Conservation (phyloP, 2,797 vertebrate species). For the Amblyopsis hoosieri region DNA sequence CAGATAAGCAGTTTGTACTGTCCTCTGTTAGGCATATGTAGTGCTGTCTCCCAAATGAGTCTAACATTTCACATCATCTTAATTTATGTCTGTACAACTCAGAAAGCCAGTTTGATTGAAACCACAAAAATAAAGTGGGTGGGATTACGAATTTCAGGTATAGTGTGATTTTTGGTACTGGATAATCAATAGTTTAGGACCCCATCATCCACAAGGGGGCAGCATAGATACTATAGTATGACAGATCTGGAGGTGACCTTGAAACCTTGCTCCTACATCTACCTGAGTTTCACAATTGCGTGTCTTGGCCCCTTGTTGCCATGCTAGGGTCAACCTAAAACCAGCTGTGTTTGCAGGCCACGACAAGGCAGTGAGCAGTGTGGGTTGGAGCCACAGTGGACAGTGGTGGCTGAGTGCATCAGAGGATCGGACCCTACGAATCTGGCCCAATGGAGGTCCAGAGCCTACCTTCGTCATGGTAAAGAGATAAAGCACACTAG, state of each 20-base stretch:
- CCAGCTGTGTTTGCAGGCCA: slow-evolving; percentile 77
- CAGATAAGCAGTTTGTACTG: slow-evolving; percentile 8
- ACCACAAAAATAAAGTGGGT: background rate
- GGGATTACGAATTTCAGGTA: background rate
- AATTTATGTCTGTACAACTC: slow-evolving; percentile 15
- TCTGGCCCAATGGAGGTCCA: slow-evolving; percentile 80
- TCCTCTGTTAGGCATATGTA: slow-evolving; percentile 9
- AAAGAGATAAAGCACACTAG: slow-evolving; percentile 36
- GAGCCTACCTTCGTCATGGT: slow-evolving; percentile 82
- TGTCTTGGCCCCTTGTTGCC: slow-evolving; percentile 33
- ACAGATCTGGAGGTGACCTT: slow-evolving; percentile 38
- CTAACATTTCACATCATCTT: slow-evolving; percentile 21
- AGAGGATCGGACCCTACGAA: slow-evolving; percentile 79
- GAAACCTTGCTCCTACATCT: slow-evolving; percentile 10
- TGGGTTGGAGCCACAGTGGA: slow-evolving; percentile 86
- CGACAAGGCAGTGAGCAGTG: slow-evolving; percentile 79
- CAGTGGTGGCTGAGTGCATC: slow-evolving; percentile 84
- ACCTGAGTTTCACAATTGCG: slow-evolving; percentile 43
- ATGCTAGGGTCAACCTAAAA: slow-evolving; percentile 28
- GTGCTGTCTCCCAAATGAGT: slow-evolving; percentile 20
- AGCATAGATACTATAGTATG: slow-evolving; percentile 58
- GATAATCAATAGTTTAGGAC: background rate
- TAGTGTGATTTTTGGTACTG: slow-evolving; percentile 9
- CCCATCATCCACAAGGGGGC: slow-evolving; percentile 56
- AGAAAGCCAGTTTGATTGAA: background rate